phyloP scores from a whole-genome alignment of 1,140 invertebrate genomes.

The Psilanteris sp. region DNA sequence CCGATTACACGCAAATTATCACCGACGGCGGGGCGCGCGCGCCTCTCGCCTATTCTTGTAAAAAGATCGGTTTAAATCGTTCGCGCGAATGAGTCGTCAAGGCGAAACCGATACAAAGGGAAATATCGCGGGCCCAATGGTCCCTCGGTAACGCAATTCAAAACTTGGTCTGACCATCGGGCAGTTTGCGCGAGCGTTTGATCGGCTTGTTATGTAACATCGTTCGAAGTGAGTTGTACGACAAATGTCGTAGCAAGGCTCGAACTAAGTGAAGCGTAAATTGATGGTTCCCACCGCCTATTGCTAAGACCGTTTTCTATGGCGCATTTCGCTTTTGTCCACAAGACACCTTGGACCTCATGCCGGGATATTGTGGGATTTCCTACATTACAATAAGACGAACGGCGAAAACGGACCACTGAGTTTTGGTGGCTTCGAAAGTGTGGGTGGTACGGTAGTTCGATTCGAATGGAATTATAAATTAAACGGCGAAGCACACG shows the following conservation, averaged over 20 bases:
- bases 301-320: slow-evolving; percentile 61
- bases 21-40: slow-evolving; percentile 3
- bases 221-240: slow-evolving; percentile 77
- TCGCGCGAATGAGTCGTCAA: slow-evolving; percentile 21
- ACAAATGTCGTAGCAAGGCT: slow-evolving; percentile 77
- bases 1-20: slow-evolving; percentile 60
- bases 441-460: slow-evolving; percentile 73
- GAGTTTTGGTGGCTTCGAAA: slow-evolving; percentile 63
- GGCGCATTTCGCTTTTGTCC: slow-evolving; percentile 67
- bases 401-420: slow-evolving; percentile 56
- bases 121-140: slow-evolving; percentile 18
- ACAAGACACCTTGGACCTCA: slow-evolving; percentile 76
- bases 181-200: slow-evolving; percentile 56
- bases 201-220: slow-evolving; percentile 77
- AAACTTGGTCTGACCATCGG: slow-evolving; percentile 63
- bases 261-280: slow-evolving; percentile 78
- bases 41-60: not conserved
- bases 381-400: slow-evolving; percentile 51
- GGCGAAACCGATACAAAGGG: slow-evolving; percentile 6
- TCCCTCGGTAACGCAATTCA: slow-evolving; percentile 35
- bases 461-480: slow-evolving; percentile 44
- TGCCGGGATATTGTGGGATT: slow-evolving; percentile 75
- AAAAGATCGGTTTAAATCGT: slow-evolving; percentile 1
- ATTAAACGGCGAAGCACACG: slow-evolving; percentile 40
- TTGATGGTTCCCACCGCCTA: slow-evolving; percentile 66